Base-by-base conservation (phyloP, 2,113 vertebrate species). In the Cepphus grylle region DNA sequence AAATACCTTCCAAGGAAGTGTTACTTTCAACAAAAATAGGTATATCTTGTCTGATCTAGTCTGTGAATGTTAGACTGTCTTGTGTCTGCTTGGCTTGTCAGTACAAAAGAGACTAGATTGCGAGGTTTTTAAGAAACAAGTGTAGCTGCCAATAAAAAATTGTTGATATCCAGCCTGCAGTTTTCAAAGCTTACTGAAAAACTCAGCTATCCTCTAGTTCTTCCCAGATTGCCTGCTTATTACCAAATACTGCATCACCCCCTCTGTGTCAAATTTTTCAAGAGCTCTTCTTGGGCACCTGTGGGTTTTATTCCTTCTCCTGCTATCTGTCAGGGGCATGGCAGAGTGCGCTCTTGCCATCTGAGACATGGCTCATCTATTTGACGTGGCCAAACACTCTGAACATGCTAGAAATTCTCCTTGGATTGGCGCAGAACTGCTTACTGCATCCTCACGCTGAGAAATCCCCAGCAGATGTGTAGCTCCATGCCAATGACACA, bases 1-100 rank as follows among this genome's bases (percentile, higher is more conserved):
- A 99, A 97, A 98, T 99, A 58, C 99, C 99, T 43, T 99, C 99
- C 49, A 99, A 97, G 59, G 98, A 99, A 93, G 99, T 99, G 81
- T 98, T 99, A 21, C 98, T 97, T 94, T 99, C 99, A 69, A 99
- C 99, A 10, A 99, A 98, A 97, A 99, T 99, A 98, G 99, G 99
- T 99, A 98, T 81, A 74, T 84, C 45, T 93, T 67, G 14, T 81
- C 38, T 90, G 38, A 27, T 59, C 52, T 19, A 67, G 59, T 21
- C 52, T 52, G n/a, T 86, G 74, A 82, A 15, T 84, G 50, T 95
- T 70, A 73, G 49, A 7, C 66, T 78, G 42, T 65, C 40, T 63
- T 47, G 38, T 43, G 17, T 83, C 59, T 83, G 66, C 80, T 63
- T 78, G 61, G 38, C 61, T 91, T 86, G 82, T 89, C 62, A 59